These are phyloP conservation scores for Eupsittula cactorum DNA, from an alignment of 2,113 vertebrate species.

Conservation along the genomic window DNA sequence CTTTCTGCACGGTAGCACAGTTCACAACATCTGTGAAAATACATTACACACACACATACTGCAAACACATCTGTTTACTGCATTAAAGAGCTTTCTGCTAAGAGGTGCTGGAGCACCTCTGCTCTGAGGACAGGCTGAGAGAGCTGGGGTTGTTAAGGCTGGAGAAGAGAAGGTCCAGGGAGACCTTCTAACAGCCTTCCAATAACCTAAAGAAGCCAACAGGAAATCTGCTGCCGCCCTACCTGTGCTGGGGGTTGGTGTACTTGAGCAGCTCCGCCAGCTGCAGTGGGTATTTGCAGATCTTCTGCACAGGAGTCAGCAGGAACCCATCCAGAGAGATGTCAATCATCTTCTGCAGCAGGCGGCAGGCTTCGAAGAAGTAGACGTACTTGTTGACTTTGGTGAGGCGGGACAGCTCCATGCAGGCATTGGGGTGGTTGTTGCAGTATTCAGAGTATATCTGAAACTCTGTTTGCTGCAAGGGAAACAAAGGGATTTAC, in stretches of 20 bases:
- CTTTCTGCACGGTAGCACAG: background rate
- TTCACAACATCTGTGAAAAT: background rate
- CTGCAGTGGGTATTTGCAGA: conserved; percentile 97
- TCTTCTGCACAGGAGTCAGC: conserved; percentile 95
- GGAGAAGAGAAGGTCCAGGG: background rate
- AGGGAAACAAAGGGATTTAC: background rate
- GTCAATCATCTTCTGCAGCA: conserved; percentile 96
- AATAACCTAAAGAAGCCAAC: background rate
- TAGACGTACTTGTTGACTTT: conserved; percentile 94
- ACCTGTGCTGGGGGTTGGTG: conserved; percentile 94
- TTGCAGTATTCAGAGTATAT: conserved; percentile 99
- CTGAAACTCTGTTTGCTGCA: conserved; percentile 94
- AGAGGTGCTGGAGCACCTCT: background rate
- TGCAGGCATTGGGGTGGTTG: conserved; percentile 93
- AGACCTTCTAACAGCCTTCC: background rate
- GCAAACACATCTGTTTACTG: background rate
- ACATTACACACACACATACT: background rate
- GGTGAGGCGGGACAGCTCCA: conserved; percentile 89
- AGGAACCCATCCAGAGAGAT: conserved; percentile 95
- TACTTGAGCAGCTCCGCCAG: conserved; percentile 95
- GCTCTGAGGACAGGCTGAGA: background rate
- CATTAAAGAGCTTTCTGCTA: background rate
- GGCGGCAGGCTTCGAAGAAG: conserved; percentile 95
- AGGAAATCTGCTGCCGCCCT: background rate
- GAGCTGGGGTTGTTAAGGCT: background rate